phyloP scores from a whole-genome alignment of 2,888 invertebrate genomes.

The Tanypteryx hageni region DNA sequence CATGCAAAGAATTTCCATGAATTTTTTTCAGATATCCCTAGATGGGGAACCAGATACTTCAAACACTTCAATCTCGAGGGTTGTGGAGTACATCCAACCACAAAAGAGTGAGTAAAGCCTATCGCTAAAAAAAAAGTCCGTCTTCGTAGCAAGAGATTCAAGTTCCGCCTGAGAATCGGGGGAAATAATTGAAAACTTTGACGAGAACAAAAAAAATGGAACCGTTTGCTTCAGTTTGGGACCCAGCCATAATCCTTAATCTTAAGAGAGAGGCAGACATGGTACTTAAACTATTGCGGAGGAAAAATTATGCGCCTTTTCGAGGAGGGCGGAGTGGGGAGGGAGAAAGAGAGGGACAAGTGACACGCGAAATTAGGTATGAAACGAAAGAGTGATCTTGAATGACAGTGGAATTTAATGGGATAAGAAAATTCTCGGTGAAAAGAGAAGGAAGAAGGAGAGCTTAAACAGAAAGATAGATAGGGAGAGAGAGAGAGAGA shows the following conservation, averaged over 20 bases:
- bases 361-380: conserved; percentile 45
- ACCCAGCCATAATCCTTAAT: not conserved
- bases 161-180: no score
- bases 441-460: not conserved
- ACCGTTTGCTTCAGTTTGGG: not conserved
- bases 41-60: no score
- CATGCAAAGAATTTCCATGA: no score
- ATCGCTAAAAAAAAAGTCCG: no score
- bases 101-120: no score
- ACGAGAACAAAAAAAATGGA: not conserved
- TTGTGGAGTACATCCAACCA: no score
- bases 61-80: no score
- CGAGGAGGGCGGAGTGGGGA: not conserved
- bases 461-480: not conserved
- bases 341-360: conserved; percentile 1
- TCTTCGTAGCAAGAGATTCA: no score
- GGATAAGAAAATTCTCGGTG: not conserved
- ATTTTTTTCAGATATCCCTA: no score
- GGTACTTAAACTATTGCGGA: conserved; percentile 8
- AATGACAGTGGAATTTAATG: conserved; percentile 19
- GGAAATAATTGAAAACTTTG: no score
- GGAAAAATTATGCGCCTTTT: conserved; percentile 4
- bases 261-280: not conserved
- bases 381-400: conserved; percentile 26
- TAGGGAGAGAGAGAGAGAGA: not conserved